Conservation (phyloP, 2,113 vertebrate species). For the Erinaceus europaeus region DNA sequence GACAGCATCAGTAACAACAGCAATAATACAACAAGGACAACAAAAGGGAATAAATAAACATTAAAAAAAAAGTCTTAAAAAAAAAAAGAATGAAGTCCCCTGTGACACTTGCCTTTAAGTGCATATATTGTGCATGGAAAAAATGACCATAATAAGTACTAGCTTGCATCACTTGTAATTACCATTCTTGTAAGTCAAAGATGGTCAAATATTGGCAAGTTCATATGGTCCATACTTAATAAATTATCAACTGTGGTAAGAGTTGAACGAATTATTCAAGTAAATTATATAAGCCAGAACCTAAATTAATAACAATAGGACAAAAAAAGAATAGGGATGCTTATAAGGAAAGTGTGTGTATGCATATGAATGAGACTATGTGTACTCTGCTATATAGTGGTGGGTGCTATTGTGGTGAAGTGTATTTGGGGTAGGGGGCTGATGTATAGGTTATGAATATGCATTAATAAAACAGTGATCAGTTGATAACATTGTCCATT, state of each 20-base stretch:
- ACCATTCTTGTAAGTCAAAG: neutral
- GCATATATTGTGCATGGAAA: neutral
- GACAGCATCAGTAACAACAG: too few species aligned
- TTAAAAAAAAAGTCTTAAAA: too few species aligned
- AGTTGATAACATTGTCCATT: too few species aligned
- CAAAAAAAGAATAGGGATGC: neutral
- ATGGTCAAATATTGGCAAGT: neutral
- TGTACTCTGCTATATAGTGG: too few species aligned
- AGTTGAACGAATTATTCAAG: neutral
- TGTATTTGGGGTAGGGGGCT: too few species aligned
- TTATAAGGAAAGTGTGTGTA: too few species aligned
- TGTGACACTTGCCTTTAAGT: neutral
- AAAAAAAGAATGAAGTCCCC: neutral
- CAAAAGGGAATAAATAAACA: too few species aligned
- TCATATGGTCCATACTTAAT: neutral
- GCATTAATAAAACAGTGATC: too few species aligned
- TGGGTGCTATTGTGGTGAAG: too few species aligned
- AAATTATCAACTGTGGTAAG: neutral
- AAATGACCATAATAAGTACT: neutral
- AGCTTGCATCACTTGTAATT: neutral
- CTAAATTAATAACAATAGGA: neutral
- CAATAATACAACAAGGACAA: too few species aligned
- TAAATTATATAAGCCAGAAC: neutral
- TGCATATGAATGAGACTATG: too few species aligned
- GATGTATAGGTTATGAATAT: too few species aligned